Conservation (phyloP, 2,113 vertebrate genomes). For the Montifringilla adamsi region DNA sequence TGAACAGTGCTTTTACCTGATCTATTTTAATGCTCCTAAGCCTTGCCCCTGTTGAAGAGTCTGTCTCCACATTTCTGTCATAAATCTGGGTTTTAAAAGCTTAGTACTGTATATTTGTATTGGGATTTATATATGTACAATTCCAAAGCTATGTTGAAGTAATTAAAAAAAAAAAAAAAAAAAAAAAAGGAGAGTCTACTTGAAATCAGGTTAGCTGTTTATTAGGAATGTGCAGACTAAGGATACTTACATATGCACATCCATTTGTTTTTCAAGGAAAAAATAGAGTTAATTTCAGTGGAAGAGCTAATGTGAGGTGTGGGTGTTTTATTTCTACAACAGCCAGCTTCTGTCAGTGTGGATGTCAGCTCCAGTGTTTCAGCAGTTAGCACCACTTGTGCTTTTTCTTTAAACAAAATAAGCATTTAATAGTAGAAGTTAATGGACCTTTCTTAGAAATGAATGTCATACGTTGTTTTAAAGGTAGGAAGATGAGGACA, state of each 20-base stretch:
- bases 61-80: neutral
- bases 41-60: neutral
- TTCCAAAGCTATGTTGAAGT: neutral
- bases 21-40: neutral
- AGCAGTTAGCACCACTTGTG: neutral
- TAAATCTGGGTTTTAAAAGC: conserved; percentile 22
- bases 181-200: neutral
- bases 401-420: neutral
- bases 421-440: neutral
- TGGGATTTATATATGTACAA: neutral
- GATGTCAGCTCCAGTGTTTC: neutral
- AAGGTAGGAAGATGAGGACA: neutral
- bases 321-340: neutral
- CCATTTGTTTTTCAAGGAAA: neutral
- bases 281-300: neutral
- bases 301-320: neutral
- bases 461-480: neutral
- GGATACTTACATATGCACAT: neutral
- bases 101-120: neutral
- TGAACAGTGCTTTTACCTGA: neutral
- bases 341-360: neutral
- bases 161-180: neutral
- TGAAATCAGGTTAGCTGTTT: neutral
- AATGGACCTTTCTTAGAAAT: neutral
- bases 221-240: neutral